Evolutionary conservation across 2,888 invertebrate genomes (phyloP).

Genomic region (Nemurella pictetii): DNA sequence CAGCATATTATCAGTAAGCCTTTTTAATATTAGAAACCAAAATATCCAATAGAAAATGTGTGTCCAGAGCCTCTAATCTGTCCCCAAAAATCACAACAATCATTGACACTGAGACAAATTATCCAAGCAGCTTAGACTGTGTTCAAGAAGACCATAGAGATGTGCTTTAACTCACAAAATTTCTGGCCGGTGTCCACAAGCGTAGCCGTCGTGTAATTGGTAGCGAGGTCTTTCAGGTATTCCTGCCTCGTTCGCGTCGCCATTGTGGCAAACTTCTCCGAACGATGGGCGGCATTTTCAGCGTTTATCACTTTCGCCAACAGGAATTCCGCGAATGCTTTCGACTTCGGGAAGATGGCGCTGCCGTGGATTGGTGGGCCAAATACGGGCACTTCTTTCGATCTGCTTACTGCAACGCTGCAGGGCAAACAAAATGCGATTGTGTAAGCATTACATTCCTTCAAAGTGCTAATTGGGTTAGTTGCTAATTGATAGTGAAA

Average conservation of each 20-base stretch:
- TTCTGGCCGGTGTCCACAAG: slow-evolving; percentile 83
- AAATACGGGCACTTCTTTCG: slow-evolving; percentile 93
- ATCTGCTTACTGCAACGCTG: slow-evolving; percentile 66
- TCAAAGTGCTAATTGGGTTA: background rate
- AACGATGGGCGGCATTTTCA: slow-evolving; percentile 93
- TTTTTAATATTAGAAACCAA: no score
- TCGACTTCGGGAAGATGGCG: slow-evolving; percentile 84
- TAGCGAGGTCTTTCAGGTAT: slow-evolving; percentile 90
- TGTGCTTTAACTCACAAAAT: slow-evolving; percentile 86
- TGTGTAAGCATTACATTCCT: background rate
- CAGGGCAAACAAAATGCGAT: slow-evolving; percentile 31
- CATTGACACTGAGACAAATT: no score
- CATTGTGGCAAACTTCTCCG: slow-evolving; percentile 96
- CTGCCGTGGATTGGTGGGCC: slow-evolving; percentile 92
- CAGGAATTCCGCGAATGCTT: slow-evolving; percentile 92
- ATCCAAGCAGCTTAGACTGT: no score
- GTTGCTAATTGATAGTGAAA: no score
- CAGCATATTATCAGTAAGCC: no score
- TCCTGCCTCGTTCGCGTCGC: slow-evolving; percentile 93
- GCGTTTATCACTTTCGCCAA: slow-evolving; percentile 95
- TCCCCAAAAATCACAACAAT: no score
- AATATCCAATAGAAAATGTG: no score
- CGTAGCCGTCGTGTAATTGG: slow-evolving; percentile 78
- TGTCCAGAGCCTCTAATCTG: no score
- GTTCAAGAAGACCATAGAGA: no score